phyloP scores from a whole-genome alignment of 2,113 vertebrate species.

The Zonotrichia leucophrys region DNA sequence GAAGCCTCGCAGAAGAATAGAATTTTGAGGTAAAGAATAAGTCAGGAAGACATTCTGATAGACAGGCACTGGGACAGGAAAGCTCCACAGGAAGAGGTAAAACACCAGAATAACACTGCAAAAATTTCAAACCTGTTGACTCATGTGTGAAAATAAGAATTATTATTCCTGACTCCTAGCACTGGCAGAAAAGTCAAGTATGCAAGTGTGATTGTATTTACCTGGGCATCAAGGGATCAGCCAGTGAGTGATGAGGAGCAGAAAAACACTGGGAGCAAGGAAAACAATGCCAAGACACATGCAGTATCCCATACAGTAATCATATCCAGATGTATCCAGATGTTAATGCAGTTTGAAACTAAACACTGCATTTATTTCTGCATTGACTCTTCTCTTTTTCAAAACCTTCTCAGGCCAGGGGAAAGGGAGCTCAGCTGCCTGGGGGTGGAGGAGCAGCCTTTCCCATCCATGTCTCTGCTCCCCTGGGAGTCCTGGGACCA shows the following conservation, averaged over 20 bases:
- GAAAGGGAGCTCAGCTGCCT: neutral
- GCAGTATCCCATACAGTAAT: neutral
- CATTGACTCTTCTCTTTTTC: neutral
- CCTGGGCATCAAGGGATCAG: neutral
- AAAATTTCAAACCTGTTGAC: neutral
- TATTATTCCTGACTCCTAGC: neutral
- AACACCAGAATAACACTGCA: neutral
- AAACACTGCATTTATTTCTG: neutral
- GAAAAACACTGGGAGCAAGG: neutral
- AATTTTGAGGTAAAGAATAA: neutral
- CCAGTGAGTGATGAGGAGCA: neutral
- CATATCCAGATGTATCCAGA: neutral
- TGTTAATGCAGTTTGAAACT: slow-evolving; percentile 24
- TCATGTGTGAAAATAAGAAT: neutral
- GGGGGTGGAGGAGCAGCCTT: neutral
- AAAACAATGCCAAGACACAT: neutral
- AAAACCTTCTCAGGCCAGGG: neutral
- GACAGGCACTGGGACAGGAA: neutral
- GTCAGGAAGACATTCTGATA: neutral
- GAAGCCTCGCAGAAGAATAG: neutral
- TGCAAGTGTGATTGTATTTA: neutral
- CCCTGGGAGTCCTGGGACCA: neutral
- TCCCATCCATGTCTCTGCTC: neutral
- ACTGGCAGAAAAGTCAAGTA: neutral
- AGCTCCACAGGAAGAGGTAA: neutral